These are phyloP conservation scores for Pteropus rufus DNA, from an alignment of 2,797 vertebrate species.

Conservation along the genomic window DNA sequence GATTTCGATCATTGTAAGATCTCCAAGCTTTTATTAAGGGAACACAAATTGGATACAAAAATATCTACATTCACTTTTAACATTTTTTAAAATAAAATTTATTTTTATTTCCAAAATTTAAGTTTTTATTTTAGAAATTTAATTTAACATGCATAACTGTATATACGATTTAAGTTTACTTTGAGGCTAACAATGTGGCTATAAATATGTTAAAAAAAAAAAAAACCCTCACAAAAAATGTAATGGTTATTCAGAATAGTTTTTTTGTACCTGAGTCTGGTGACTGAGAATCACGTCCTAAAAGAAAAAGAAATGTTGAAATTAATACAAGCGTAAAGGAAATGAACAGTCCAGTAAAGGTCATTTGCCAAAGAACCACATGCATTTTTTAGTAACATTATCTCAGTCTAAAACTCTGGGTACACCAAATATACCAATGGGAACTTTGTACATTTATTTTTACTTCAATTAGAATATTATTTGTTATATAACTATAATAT, in stretches of 20 bases:
- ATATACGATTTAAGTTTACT: neutral
- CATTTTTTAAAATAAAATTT: conserved; percentile 3
- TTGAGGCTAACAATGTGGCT: neutral
- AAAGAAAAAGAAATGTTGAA: conserved; percentile 71
- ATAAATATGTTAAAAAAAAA: neutral
- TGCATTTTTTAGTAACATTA: neutral
- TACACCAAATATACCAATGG: neutral
- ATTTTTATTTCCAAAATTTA: conserved; percentile 45
- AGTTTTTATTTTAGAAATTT: neutral
- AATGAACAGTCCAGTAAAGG: neutral
- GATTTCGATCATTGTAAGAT: conserved; percentile 89
- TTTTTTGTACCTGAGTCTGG: conserved; percentile 92
- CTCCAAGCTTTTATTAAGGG: conserved; percentile 91
- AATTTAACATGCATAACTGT: neutral
- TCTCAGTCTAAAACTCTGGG: conserved; percentile 35
- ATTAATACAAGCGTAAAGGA: conserved; percentile 55
- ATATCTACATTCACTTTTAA: conserved; percentile 58
- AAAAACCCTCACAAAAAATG: neutral
- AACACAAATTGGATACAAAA: conserved; percentile 73
- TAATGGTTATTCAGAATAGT: neutral
- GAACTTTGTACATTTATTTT: neutral
- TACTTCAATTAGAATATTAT: neutral
- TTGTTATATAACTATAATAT: neutral
- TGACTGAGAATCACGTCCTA: conserved; percentile 93
- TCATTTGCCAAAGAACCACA: neutral